Percentiles rank a stretch among this genome's conserved stretches.
phyloP scores from a whole-genome alignment of 2,888 invertebrate genomes.

The Apodemia hepburni region DNA sequence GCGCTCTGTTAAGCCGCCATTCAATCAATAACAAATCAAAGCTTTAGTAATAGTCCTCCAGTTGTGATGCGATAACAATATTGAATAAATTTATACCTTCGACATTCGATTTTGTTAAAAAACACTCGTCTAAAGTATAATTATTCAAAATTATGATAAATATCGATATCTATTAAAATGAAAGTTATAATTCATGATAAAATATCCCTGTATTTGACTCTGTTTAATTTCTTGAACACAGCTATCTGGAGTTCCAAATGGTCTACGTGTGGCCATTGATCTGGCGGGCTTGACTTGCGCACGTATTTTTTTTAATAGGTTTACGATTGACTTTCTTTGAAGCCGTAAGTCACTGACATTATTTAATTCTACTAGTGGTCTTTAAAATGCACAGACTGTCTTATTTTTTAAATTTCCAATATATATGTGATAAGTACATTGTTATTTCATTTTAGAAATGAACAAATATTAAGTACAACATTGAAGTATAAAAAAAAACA shows the following conservation, averaged over 20 bases:
- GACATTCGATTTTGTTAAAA: slow-evolving; percentile 11
- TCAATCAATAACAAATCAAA: slow-evolving; percentile 75
- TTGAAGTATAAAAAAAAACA: no score
- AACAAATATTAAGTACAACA: no score
- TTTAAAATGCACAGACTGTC: no score
- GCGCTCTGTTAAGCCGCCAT: slow-evolving; percentile 63
- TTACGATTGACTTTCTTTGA: background rate
- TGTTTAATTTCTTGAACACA: slow-evolving; percentile 75
- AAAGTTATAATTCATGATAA: slow-evolving; percentile 58
- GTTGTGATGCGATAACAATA: slow-evolving; percentile 45
- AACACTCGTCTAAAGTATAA: slow-evolving; percentile 24
- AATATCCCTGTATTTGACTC: slow-evolving; percentile 78
- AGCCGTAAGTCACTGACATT: background rate
- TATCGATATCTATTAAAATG: slow-evolving; percentile 48
- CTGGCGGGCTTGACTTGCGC: background rate
- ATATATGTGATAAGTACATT: no score
- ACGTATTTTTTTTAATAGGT: background rate
- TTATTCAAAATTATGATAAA: slow-evolving; percentile 41
- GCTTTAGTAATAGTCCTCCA: slow-evolving; percentile 55
- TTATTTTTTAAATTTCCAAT: no score
- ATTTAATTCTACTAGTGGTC: no score
- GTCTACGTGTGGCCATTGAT: slow-evolving; percentile 17
- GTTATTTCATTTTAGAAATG: no score
- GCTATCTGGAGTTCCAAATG: slow-evolving; percentile 58
- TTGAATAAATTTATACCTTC: slow-evolving; percentile 3